A percentile compares a stretch with the other conserved stretches of the same genome.
These are phyloP conservation scores for Aricia artaxerxes DNA, from an alignment of 2,888 invertebrate genomes.

Conservation along the genomic window DNA sequence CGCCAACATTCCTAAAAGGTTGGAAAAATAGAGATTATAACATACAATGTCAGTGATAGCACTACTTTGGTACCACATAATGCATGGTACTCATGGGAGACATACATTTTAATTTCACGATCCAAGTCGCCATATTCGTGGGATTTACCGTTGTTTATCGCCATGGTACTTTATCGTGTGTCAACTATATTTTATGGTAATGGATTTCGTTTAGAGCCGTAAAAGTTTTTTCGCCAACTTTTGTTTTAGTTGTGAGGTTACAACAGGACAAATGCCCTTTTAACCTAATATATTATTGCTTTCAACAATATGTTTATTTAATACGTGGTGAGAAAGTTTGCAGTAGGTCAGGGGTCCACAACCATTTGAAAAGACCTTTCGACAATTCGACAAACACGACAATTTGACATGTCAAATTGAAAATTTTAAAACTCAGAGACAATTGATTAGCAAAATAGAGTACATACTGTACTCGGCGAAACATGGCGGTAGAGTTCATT, in stretches of 20 bases:
- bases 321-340: neutral
- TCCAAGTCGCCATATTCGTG: constrained; percentile 7
- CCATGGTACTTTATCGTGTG: neutral
- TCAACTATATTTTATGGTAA: constrained; percentile 11
- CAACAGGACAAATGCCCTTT: neutral
- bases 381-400: too few species aligned
- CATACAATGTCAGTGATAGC: neutral
- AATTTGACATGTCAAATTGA: too few species aligned
- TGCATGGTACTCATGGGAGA: constrained; percentile 3
- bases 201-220: constrained; percentile 8
- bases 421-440: too few species aligned
- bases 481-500: too few species aligned
- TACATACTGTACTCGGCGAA: too few species aligned
- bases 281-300: neutral
- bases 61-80: neutral
- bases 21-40: neutral
- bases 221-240: constrained; percentile 1
- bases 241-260: neutral
- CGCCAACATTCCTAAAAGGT: neutral
- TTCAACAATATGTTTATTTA: neutral
- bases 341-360: too few species aligned
- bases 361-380: too few species aligned
- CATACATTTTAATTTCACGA: constrained; percentile 15
- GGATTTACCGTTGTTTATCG: constrained; percentile 7
- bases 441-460: too few species aligned